phyloP scores from a whole-genome alignment of 2,797 vertebrate species.

The Lepilemur septentrionalis region DNA sequence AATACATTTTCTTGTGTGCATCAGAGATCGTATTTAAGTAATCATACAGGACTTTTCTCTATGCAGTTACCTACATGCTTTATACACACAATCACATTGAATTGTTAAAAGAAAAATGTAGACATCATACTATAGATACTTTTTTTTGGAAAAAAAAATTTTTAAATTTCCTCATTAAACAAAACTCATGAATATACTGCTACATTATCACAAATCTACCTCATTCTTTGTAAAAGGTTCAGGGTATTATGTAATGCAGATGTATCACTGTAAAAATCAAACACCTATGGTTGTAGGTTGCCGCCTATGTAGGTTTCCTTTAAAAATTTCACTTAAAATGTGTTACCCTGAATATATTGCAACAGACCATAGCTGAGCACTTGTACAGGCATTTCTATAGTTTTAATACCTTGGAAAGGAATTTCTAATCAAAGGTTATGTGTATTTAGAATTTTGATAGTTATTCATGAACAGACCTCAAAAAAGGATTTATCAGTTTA shows the following conservation, averaged over 20 bases:
- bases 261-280: neutral
- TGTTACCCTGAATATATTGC: neutral
- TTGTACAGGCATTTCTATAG: neutral
- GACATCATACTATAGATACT: neutral
- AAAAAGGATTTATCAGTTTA: neutral
- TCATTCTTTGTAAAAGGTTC: neutral
- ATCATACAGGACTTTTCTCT: neutral
- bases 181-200: neutral
- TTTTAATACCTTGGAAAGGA: neutral
- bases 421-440: neutral
- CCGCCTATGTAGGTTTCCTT: neutral
- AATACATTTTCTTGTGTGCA: neutral
- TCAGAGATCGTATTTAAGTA: neutral
- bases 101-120: neutral
- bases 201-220: neutral
- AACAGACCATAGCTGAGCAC: neutral
- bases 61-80: neutral
- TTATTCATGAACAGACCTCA: neutral
- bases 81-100: neutral
- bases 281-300: neutral
- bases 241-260: neutral
- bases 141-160: neutral
- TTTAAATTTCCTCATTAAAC: neutral
- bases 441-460: neutral
- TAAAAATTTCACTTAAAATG: neutral